These are phyloP conservation scores for Tragulus kanchil DNA, from an alignment of 2,113 vertebrate species.

Conservation along the genomic window DNA sequence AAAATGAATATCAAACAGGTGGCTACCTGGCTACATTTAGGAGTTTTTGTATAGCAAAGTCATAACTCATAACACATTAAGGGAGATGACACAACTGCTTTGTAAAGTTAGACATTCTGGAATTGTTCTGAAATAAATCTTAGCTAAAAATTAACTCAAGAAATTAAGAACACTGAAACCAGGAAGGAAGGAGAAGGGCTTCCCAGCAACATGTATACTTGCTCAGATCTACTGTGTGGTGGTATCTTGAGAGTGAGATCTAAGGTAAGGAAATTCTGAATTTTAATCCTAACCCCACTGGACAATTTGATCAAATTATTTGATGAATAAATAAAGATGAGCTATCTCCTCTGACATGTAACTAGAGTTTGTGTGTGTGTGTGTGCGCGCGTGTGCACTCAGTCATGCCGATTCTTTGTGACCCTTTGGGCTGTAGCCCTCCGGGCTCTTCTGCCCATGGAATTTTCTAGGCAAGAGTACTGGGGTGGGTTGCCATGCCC, in stretches of 20 bases:
- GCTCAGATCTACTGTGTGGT: background rate
- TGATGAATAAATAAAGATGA: background rate
- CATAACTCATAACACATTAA: background rate
- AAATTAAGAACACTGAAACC: background rate
- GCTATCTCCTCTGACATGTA: background rate
- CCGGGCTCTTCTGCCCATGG: background rate
- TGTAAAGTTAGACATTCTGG: background rate
- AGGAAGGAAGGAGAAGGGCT: background rate
- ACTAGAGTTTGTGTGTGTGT: background rate
- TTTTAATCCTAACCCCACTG: background rate
- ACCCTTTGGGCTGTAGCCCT: background rate
- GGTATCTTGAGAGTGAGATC: background rate
- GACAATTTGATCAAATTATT: background rate
- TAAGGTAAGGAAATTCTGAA: background rate
- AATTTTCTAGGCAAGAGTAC: background rate
- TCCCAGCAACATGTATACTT: background rate
- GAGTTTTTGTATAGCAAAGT: background rate
- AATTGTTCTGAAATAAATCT: constrained; percentile 28
- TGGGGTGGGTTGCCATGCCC: background rate
- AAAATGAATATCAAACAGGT: background rate
- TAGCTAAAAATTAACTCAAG: constrained; percentile 28
- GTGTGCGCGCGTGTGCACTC: background rate
- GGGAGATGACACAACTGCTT: background rate
- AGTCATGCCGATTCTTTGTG: background rate
- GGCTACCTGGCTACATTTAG: background rate